Percentiles rank a stretch among this genome's conserved stretches.
These are phyloP conservation scores for Betta splendens DNA, from an alignment of 2,797 vertebrate genomes.

Conservation along the genomic window DNA sequence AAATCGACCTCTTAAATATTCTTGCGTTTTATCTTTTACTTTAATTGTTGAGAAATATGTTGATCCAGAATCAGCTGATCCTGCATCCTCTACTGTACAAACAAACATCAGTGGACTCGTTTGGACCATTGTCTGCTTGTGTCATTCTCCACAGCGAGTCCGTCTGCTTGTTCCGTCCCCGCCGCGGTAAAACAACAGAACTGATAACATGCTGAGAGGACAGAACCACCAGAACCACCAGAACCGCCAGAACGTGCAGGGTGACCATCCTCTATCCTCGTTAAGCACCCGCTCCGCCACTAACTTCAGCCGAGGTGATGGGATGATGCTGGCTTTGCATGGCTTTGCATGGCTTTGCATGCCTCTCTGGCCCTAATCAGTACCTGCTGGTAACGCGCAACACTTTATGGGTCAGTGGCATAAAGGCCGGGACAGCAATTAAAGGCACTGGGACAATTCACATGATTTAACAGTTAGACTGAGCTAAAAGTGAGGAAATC, in stretches of 20 bases:
- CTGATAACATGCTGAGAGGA: conserved; percentile 11
- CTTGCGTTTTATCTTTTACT: too few relatives aligned
- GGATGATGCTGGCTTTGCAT: conserved; percentile 51
- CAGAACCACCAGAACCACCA: not conserved
- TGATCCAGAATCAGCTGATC: too few relatives aligned
- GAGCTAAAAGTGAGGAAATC: conserved; percentile 24
- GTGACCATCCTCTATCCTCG: too few relatives aligned
- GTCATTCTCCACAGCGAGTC: too few relatives aligned
- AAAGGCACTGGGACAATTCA: not conserved
- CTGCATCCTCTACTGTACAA: not conserved
- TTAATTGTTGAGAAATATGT: too few relatives aligned
- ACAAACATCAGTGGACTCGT: not conserved
- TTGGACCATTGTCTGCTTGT: not conserved
- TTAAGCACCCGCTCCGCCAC: not conserved
- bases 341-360: conserved; percentile 56
- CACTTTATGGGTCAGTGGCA: conserved; percentile 23
- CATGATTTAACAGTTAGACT: not conserved
- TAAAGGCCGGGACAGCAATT: not conserved
- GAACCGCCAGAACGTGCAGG: too few relatives aligned
- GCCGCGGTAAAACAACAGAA: conserved; percentile 22
- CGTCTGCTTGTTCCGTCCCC: not conserved
- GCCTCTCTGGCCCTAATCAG: not conserved
- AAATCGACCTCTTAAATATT: too few relatives aligned
- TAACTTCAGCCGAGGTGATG: conserved; percentile 3
- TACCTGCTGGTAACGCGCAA: conserved; percentile 19